Percentiles rank a stretch among this genome's conserved stretches.
phyloP scores from a whole-genome alignment of 2,888 invertebrate species.

The Laothoe populi region DNA sequence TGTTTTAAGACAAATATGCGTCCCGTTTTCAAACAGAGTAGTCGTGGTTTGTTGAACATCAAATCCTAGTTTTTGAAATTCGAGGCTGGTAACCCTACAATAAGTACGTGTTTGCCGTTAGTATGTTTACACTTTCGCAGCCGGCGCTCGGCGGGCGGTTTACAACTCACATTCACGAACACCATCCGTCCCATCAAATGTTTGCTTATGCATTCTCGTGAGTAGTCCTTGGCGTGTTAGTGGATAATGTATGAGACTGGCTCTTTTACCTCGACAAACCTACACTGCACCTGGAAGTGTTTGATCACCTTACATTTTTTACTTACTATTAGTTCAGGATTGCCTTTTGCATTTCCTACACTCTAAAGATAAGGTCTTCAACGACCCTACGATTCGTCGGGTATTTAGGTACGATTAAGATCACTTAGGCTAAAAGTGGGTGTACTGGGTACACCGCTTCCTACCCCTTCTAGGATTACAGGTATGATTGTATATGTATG shows the following conservation, averaged over 20 bases:
- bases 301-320: neutral
- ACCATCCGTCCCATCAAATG: slow-evolving; percentile 2
- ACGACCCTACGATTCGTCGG: too few species aligned
- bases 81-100: too few species aligned
- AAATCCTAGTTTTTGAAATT: too few species aligned
- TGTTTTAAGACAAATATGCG: too few species aligned
- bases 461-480: neutral
- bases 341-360: neutral
- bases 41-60: too few species aligned
- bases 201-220: slow-evolving; percentile 16
- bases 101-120: slow-evolving; percentile 16
- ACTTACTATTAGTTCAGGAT: neutral
- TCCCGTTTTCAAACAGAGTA: too few species aligned
- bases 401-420: too few species aligned
- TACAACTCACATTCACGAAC: slow-evolving; percentile 5
- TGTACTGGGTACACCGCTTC: too few species aligned
- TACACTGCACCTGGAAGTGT: slow-evolving; percentile 2
- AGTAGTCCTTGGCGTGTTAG: slow-evolving; percentile 1
- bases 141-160: neutral
- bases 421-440: too few species aligned
- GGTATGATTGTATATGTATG: too few species aligned
- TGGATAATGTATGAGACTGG: slow-evolving; percentile 22
- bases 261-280: neutral
- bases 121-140: slow-evolving; percentile 10
- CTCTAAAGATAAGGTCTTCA: too few species aligned